Conservation (phyloP, 1,140 invertebrate genomes). For the Globodera rostochiensis region DNA sequence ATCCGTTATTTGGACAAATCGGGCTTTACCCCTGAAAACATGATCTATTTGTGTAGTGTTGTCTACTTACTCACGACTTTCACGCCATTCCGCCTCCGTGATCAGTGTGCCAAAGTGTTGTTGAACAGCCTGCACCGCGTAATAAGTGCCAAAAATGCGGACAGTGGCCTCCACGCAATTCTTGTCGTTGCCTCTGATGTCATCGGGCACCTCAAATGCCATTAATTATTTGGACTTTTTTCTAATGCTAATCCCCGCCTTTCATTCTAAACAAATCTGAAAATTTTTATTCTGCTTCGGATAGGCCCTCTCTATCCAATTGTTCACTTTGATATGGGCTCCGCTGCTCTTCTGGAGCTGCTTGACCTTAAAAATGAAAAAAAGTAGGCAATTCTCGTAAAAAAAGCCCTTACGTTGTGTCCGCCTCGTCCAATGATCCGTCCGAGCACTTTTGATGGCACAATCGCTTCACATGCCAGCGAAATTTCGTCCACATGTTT, state of each 20-base stretch:
- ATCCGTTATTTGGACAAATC: too few species aligned
- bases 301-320: background rate
- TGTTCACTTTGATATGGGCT: constrained; percentile 21
- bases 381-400: background rate
- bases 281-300: background rate
- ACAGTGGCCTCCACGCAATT: constrained; percentile 29
- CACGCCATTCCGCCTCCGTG: constrained; percentile 31
- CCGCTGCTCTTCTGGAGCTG: constrained; percentile 28
- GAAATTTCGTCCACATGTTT: background rate
- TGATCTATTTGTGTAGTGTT: too few species aligned
- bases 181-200: constrained; percentile 22
- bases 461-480: constrained; percentile 28
- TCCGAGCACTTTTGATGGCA: constrained; percentile 32
- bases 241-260: too few species aligned
- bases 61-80: constrained; percentile 16
- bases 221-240: too few species aligned
- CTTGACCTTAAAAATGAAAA: constrained; percentile 29
- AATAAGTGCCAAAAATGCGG: constrained; percentile 30
- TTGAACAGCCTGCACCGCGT: constrained; percentile 38
- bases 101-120: constrained; percentile 36
- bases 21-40: too few species aligned
- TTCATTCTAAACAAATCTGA: background rate
- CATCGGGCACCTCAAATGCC: constrained; percentile 28
- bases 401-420: constrained; percentile 24
- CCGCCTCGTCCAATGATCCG: constrained; percentile 45